phyloP scores from a whole-genome alignment of 2,888 invertebrate genomes.

The Mythimna lalbum region DNA sequence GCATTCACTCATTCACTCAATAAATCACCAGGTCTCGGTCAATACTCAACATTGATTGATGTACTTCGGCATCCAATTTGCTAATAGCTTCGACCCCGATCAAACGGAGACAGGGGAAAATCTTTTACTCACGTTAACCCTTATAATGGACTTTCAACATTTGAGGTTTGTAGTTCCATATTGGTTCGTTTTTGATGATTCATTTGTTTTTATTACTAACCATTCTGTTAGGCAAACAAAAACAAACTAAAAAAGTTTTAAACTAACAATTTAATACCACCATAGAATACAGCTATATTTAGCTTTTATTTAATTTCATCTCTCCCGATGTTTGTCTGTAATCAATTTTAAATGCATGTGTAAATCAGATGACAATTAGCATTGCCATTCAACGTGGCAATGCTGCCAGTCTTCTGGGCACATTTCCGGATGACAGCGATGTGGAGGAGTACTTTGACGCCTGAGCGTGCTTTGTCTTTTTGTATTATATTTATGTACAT shows the following conservation, averaged over 20 bases:
- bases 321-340: too few species aligned
- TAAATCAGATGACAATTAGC: too few species aligned
- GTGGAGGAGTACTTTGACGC: too few species aligned
- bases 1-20: conserved; percentile 68
- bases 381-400: too few species aligned
- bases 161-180: conserved; percentile 47
- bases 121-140: conserved; percentile 73
- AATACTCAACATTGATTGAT: conserved; percentile 70
- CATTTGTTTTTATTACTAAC: conserved; percentile 18
- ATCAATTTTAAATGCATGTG: too few species aligned
- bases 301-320: too few species aligned
- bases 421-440: too few species aligned
- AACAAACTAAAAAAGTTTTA: not conserved
- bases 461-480: too few species aligned
- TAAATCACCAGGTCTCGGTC: conserved; percentile 67
- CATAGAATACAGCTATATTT: too few species aligned
- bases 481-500: too few species aligned
- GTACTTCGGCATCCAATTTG: conserved; percentile 72
- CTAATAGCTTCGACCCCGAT: conserved; percentile 75
- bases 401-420: too few species aligned
- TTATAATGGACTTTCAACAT: conserved; percentile 71
- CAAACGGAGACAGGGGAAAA: conserved; percentile 73
- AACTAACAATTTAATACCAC: too few species aligned
- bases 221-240: not conserved
- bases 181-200: conserved; percentile 37